These are phyloP conservation scores for Hippocampus guttulatus DNA, from an alignment of 2,113 vertebrate genomes.

Conservation along the genomic window DNA sequence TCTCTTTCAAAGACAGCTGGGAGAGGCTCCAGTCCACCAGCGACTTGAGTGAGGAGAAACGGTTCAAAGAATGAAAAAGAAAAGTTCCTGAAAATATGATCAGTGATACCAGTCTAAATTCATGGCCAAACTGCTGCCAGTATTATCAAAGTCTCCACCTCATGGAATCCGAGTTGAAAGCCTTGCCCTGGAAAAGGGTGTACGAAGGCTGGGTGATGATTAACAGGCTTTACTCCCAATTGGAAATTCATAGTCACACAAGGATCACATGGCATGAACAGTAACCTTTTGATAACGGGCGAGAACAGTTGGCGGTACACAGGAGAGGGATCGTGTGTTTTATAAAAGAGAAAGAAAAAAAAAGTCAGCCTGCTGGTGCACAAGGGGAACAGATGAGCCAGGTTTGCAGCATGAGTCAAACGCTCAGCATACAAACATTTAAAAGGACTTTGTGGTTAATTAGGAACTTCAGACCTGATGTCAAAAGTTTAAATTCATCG, in stretches of 20 bases:
- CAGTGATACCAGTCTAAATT: too few relatives aligned
- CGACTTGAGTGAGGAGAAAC: too few relatives aligned
- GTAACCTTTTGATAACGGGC: slow-evolving; percentile 37
- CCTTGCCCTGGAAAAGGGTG: too few relatives aligned
- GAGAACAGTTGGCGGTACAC: slow-evolving; percentile 36
- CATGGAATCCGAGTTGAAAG: too few relatives aligned
- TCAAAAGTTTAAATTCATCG: neutral
- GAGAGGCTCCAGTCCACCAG: too few relatives aligned
- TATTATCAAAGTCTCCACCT: too few relatives aligned
- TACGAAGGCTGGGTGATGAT: slow-evolving; percentile 11
- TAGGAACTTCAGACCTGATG: neutral
- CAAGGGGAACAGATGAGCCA: slow-evolving; percentile 9
- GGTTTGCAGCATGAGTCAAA: neutral
- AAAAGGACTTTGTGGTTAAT: neutral
- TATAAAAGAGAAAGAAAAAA: slow-evolving; percentile 31
- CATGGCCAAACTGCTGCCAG: too few relatives aligned
- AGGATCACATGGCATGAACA: slow-evolving; percentile 39
- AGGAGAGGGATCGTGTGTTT: slow-evolving; percentile 37
- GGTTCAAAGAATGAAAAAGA: too few relatives aligned
- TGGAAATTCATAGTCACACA: slow-evolving; percentile 15
- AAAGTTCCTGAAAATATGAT: too few relatives aligned
- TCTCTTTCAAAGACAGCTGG: too few relatives aligned
- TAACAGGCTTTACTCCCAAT: slow-evolving; percentile 25
- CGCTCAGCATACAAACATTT: neutral
- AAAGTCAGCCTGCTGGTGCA: slow-evolving; percentile 32